Evolutionary conservation across 2,797 vertebrate genomes (phyloP), one percentile per base, ranked within the genome.

Genomic region (Danio kyathit): DNA sequence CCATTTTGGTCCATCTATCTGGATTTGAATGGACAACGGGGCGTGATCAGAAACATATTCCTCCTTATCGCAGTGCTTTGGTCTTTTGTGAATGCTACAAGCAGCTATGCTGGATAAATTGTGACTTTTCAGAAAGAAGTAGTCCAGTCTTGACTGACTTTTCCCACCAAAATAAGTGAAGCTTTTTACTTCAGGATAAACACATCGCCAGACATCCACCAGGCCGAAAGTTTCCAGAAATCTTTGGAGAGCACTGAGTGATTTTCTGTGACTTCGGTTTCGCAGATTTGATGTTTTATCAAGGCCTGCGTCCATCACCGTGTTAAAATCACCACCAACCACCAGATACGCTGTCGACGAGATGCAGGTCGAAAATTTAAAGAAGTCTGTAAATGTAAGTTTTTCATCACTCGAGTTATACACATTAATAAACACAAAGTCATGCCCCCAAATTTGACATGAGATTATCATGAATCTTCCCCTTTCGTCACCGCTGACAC

Each of bases 321-420:
- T 86, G 78, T 86, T 84, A 46, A 86, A 86, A 82, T 86, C 83
- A 17, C 83, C 85, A 43, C 73, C 85, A 1, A 84, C 10, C 17
- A 86, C 19, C 7, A 86, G 38, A 29, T 14, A 65, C 0, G 77
- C 54, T 0, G 80, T 52, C 5, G 44, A 38, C 0, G 60, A 49
- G 13, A 60, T 16, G 12, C 21, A 11, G 29, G 52, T 10, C 6
- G 49, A 51, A 65, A 66, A 66, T 11, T 80, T 40, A 1, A 49
- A 46, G 10, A 82, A 60, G n/a, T 80, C 59, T 0, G 21, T 19
- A 14, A 80, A 80, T 57, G 17, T 76, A 19, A 83, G 72, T 63
- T 72, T 84, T 43, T 86, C 78, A 13, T 86, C 81, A 21, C 3
- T 64, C 19, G 83, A 73, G 59, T 84, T 84, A 29, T 86, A 86